Evolutionary conservation across 2,888 invertebrate genomes (phyloP), one percentile per base, ranked within the genome.

Genomic region (Allolobophora icterica): DNA sequence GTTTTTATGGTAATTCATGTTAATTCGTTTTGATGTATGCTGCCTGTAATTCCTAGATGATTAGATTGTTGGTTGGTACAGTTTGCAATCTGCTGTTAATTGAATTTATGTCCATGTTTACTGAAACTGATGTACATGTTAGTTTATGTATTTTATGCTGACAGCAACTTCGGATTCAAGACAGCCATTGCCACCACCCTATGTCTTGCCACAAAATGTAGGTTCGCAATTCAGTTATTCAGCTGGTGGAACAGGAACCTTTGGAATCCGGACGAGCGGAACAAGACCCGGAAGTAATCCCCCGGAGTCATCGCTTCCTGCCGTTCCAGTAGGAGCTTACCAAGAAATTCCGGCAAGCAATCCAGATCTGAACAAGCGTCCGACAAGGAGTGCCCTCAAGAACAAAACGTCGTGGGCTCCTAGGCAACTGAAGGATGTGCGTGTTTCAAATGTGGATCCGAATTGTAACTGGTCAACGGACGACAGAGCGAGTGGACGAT

Each of bases 381-480:
- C 96, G 15, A 94, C 94, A 92, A 95, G 95, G 93, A 95, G 95
- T 92, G 95, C 95, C 90, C 93, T 96, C 92, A 95, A 95, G 93
- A 93, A 92, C 89, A 84, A 87, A 87, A 34, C 0, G 21, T 87
- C 34, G 21, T 17, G 33, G 87, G 35, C 34, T 87, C 38, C 87
- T 13, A 42, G 89, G 90, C 90, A 58, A 91, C 84, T 33, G 8
- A 58, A 34, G 40, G 40, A 40, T 34, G 24, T 11, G 21, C 71
- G 5, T 19, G 19, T 35, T 58, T 90, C 71, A 35, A 52, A 34
- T 40, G 45, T 58, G 24, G 42, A 71, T 90, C 33, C 15, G 34
- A 45, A 33, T 15, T 38, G 11, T 90, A 58, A 38, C 33, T 34
- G 24, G 42, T 52, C 42, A 52, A 11, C 38, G n/a, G 71, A 71